Conservation (phyloP, 1,140 invertebrate species). For the Caenorhabditis latens region DNA sequence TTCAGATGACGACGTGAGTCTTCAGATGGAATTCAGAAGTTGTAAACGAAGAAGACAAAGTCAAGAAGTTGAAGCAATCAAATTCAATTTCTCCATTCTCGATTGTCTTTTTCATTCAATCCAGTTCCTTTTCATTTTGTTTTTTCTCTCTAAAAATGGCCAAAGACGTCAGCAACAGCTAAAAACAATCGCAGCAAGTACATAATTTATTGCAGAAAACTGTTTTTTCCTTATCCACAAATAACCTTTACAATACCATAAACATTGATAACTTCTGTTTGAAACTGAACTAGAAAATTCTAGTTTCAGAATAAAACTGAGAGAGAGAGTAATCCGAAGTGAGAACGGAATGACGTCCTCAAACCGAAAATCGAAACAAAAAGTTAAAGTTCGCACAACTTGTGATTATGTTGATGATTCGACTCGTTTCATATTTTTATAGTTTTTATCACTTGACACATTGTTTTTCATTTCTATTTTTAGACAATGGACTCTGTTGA, state of each 20-base stretch:
- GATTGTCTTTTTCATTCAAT: conserved; percentile 1
- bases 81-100: conserved; percentile 2
- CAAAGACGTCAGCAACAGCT: conserved; percentile 1
- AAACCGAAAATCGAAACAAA: conserved; percentile 42
- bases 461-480: neutral
- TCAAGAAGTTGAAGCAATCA: neutral
- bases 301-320: too few species aligned
- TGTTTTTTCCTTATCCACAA: neutral
- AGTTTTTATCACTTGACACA: conserved; percentile 16
- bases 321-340: neutral
- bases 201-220: neutral
- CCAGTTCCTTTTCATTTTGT: neutral
- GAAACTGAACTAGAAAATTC: too few species aligned
- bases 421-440: neutral
- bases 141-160: neutral
- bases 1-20: conserved; percentile 18
- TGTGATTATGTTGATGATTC: neutral
- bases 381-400: conserved; percentile 39
- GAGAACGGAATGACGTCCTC: conserved; percentile 14
- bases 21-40: neutral
- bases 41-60: neutral
- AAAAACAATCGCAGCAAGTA: conserved; percentile 1
- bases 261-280: neutral
- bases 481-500: neutral
- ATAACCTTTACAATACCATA: neutral